phyloP scores from a whole-genome alignment of 2,888 invertebrate species.

The Lymantria dispar region DNA sequence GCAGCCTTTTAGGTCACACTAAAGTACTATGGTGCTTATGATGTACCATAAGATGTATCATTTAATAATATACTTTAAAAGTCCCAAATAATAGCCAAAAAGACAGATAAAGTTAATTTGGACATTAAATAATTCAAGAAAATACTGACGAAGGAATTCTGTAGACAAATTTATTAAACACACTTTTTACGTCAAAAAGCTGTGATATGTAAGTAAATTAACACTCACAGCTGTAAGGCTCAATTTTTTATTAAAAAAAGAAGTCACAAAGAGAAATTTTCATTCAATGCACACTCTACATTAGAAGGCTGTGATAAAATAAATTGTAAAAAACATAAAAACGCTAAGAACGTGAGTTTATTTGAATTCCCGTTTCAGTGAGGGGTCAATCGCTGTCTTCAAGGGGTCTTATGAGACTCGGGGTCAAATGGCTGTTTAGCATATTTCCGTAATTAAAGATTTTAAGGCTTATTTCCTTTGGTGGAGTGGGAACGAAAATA shows the following conservation, averaged over 20 bases:
- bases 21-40: too few species aligned
- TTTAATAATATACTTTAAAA: too few species aligned
- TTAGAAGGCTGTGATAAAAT: constrained; percentile 20
- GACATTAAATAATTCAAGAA: too few species aligned
- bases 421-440: constrained; percentile 47
- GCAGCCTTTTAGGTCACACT: too few species aligned
- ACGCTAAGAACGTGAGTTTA: constrained; percentile 24
- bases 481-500: constrained; percentile 5
- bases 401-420: constrained; percentile 20
- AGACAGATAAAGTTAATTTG: too few species aligned
- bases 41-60: too few species aligned
- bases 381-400: constrained; percentile 20
- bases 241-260: constrained; percentile 11
- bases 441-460: constrained; percentile 68
- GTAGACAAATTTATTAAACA: neutral
- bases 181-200: neutral
- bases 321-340: constrained; percentile 23
- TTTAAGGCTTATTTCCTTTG: constrained; percentile 13
- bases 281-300: constrained; percentile 3
- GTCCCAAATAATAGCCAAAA: too few species aligned
- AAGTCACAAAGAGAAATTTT: neutral
- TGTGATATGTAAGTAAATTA: neutral
- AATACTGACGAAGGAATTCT: neutral
- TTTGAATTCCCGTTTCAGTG: constrained; percentile 17
- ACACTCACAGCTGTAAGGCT: neutral